Conservation (phyloP, 92 coral and sea anemone genomes). For the Actinostola sp. region DNA sequence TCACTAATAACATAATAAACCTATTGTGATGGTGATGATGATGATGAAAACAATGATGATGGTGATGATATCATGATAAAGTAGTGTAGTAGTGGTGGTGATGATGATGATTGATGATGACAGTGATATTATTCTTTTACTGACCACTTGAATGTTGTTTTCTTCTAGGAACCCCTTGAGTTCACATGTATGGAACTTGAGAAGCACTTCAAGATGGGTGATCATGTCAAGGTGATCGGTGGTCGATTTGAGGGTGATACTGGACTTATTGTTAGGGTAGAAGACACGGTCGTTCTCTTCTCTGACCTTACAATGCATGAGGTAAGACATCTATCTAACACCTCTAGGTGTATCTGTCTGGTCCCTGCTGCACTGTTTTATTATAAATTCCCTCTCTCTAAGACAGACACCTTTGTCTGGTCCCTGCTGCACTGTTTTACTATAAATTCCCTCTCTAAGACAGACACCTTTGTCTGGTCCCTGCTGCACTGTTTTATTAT, state of each 20-base stretch:
- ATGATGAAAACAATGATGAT: no score
- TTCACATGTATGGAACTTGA: constrained; percentile 87
- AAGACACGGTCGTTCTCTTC: constrained; percentile 87
- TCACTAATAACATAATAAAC: no score
- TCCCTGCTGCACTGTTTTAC: no score
- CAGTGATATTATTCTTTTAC: neutral
- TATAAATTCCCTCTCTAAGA: no score
- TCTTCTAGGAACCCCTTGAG: constrained; percentile 81
- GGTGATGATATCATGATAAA: neutral
- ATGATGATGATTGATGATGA: neutral
- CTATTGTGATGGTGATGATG: no score
- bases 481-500: no score
- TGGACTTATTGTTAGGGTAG: constrained; percentile 91
- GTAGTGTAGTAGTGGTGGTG: neutral
- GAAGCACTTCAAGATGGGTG: constrained; percentile 98
- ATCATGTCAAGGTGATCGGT: constrained; percentile 95
- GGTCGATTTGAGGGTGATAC: constrained; percentile 99
- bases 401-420: no score
- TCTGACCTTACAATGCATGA: constrained; percentile 99
- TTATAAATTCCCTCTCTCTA: no score
- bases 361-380: no score
- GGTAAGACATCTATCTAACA: constrained; percentile 57
- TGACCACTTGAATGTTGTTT: neutral
- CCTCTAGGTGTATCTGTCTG: no score
- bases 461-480: no score